Evolutionary conservation across 2,888 invertebrate species (phyloP).

Genomic region (Noctua fimbriata): DNA sequence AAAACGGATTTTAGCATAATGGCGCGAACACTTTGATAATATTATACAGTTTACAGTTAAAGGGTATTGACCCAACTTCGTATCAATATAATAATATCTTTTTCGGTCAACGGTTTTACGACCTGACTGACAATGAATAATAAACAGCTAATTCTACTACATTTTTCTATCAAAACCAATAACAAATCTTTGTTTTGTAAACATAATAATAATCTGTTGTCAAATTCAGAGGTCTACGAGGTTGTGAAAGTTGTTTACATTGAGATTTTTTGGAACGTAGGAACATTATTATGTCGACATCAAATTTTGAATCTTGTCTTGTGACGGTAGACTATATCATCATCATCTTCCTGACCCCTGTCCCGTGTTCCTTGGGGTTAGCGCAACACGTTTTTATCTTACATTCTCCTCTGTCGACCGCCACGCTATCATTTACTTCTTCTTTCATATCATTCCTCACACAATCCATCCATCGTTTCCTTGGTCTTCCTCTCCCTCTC

Average conservation of each 20-base stretch:
- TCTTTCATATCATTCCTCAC: too few relatives aligned
- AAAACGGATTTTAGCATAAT: background rate
- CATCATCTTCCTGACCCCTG: too few relatives aligned
- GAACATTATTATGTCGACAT: background rate
- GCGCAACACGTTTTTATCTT: too few relatives aligned
- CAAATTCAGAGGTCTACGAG: background rate
- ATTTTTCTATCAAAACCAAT: slow-evolving; percentile 22
- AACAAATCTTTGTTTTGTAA: slow-evolving; percentile 40
- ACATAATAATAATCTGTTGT: background rate
- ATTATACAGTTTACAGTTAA: slow-evolving; percentile 15
- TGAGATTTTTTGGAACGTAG: background rate
- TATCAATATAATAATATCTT: slow-evolving; percentile 40
- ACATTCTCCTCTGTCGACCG: too few relatives aligned
- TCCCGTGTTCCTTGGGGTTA: too few relatives aligned
- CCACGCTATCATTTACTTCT: too few relatives aligned
- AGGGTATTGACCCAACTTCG: slow-evolving; percentile 33
- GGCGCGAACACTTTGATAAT: slow-evolving; percentile 5
- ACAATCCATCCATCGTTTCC: too few relatives aligned
- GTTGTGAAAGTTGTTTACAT: background rate
- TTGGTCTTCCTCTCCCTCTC: too few relatives aligned
- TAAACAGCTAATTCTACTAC: slow-evolving; percentile 21
- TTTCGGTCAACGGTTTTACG: slow-evolving; percentile 49
- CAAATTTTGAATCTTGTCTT: background rate
- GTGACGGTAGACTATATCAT: background rate
- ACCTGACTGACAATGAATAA: slow-evolving; percentile 46